Percentiles rank a stretch among this genome's conserved stretches.
Evolutionary conservation across 2,888 invertebrate genomes (phyloP).

Genomic region (Spisula subtruncata): DNA sequence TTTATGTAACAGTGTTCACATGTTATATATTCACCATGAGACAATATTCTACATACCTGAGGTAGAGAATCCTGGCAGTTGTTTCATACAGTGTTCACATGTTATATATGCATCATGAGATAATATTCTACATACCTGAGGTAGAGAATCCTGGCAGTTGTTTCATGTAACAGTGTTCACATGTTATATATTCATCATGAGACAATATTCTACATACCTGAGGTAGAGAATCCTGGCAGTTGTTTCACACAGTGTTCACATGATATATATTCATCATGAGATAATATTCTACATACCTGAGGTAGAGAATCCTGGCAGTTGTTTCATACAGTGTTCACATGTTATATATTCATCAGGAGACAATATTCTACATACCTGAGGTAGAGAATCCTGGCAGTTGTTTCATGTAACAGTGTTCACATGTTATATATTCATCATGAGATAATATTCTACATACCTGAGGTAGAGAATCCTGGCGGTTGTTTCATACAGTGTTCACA

Average conservation of each 20-base stretch:
- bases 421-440: conserved; percentile 76
- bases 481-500: conserved; percentile 41
- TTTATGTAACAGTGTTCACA: conserved; percentile 46
- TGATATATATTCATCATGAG: conserved; percentile 77
- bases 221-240: not conserved
- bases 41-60: conserved; percentile 84
- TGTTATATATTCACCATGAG: conserved; percentile 77
- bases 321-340: conserved; percentile 41
- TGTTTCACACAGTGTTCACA: conserved; percentile 42
- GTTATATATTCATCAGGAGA: conserved; percentile 78
- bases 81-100: conserved; percentile 41
- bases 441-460: conserved; percentile 85
- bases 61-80: not conserved
- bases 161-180: conserved; percentile 41
- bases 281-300: conserved; percentile 84
- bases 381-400: not conserved
- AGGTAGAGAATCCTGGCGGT: not conserved
- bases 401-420: conserved; percentile 41
- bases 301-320: not conserved
- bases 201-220: conserved; percentile 85
- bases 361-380: conserved; percentile 84
- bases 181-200: conserved; percentile 76
- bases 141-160: not conserved
- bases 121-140: conserved; percentile 84
- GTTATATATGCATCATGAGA: conserved; percentile 78